Base-by-base conservation (phyloP, 1,140 invertebrate genomes). In the Zelostemma sp. region DNA sequence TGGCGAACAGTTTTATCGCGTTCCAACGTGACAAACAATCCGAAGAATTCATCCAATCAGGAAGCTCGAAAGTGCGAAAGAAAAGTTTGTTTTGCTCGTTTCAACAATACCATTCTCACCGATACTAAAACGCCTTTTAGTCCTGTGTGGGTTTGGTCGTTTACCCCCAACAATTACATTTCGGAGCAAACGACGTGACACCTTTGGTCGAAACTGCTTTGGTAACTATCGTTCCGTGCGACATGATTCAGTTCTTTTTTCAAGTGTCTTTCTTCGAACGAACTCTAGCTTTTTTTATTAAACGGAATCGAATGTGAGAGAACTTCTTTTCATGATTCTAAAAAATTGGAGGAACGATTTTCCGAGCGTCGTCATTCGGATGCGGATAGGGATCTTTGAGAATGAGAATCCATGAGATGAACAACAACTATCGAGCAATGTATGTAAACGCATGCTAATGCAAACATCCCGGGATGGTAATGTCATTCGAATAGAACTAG, bases 101-200 rank as follows among this genome's bases (percentile, higher is more conserved):
- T 47, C 17, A 54, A 48, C 18, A 12, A 35, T 18, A 33, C 31
- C 49, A 45, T 46, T 53, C 40, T 51, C 25, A 60, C 49, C 31
- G 51, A 48, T 31, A 35, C 17, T 14, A 18, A 38, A 54, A 48
- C 18, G 31, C 31, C 35, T 28, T 40, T 49, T 33, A 28, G 11
- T 21, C 45, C 12, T 11, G 51, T 45, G 43, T 43, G 45, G 17
- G 41, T 60, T 60, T 12, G 50, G 45, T 47, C 33, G 31, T 61
- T 61, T 54, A 31, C 14, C 50, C 18, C 45, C 58, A 48, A 61
- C 50, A 54, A 61, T 61, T 61, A 61, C 50, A 61, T 43, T 61
- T 54, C 6, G 8, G 14, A 54, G 21, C 15, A 47, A 61, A 61
- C 58, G 51, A 54, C 18, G 56, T 54, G 41, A 40, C 51, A 53